phyloP scores from a whole-genome alignment of 2,797 vertebrate genomes.

The Pseudomugil tenellus region DNA sequence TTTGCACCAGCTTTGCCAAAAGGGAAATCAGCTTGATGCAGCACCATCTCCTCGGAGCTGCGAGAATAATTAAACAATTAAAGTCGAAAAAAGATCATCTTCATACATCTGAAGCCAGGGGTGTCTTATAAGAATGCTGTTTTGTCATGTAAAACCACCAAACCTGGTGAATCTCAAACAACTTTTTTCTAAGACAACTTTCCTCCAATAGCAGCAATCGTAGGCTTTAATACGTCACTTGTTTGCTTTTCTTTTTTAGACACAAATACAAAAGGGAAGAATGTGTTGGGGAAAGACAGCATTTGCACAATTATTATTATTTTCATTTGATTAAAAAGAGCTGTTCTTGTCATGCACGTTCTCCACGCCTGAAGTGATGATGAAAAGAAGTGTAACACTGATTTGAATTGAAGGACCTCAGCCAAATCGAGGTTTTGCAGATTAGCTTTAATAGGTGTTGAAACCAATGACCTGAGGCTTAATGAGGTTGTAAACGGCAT shows the following conservation, averaged over 20 bases:
- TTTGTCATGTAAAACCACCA: slow-evolving; percentile 83
- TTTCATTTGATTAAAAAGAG: slow-evolving; percentile 32
- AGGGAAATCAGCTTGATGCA: slow-evolving; percentile 91
- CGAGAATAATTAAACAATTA: slow-evolving; percentile 95
- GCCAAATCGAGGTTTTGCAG: slow-evolving; percentile 66
- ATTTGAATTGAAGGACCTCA: slow-evolving; percentile 55
- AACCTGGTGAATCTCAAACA: slow-evolving; percentile 71
- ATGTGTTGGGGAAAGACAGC: not conserved
- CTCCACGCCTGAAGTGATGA: slow-evolving; percentile 35
- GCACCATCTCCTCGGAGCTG: slow-evolving; percentile 86
- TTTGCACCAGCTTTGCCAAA: slow-evolving; percentile 87
- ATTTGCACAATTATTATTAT: slow-evolving; percentile 15
- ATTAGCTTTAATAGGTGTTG: slow-evolving; percentile 75
- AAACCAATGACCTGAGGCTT: slow-evolving; percentile 71
- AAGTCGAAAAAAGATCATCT: slow-evolving; percentile 91
- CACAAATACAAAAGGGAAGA: not conserved
- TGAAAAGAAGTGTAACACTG: slow-evolving; percentile 24
- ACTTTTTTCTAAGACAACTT: slow-evolving; percentile 64
- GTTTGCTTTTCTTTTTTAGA: slow-evolving; percentile 9
- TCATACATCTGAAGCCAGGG: slow-evolving; percentile 87
- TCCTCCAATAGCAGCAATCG: slow-evolving; percentile 53
- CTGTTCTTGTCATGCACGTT: slow-evolving; percentile 16
- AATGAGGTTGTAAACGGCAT: slow-evolving; percentile 70
- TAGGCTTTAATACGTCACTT: slow-evolving; percentile 30
- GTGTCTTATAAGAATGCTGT: slow-evolving; percentile 75